These are phyloP conservation scores for Nomada flava DNA, from an alignment of 2,888 invertebrate species.

Conservation along the genomic window DNA sequence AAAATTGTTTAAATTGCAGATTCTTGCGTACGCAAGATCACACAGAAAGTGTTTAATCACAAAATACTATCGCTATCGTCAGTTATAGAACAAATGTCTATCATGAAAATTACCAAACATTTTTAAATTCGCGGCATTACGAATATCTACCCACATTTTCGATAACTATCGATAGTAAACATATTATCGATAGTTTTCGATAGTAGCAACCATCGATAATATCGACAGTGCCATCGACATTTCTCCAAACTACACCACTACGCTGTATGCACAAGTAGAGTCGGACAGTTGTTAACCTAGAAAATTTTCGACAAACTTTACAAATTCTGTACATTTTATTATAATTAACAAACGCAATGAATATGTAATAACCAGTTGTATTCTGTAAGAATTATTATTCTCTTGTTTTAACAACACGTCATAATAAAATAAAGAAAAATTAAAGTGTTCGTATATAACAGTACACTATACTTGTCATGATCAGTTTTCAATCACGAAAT, in stretches of 20 bases:
- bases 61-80: no score
- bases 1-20: no score
- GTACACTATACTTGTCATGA: conserved; percentile 17
- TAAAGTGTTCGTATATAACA: conserved; percentile 1
- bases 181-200: no score
- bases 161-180: no score
- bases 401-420: background rate
- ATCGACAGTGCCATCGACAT: no score
- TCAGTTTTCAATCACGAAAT: conserved; percentile 13
- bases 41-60: no score
- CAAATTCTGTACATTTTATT: conserved; percentile 9
- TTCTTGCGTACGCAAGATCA: no score
- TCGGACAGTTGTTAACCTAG: conserved; percentile 31
- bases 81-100: no score
- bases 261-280: background rate
- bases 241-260: background rate
- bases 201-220: no score
- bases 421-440: conserved; percentile 18
- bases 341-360: conserved; percentile 6
- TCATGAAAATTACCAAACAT: no score
- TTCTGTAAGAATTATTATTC: conserved; percentile 10
- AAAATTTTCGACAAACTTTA: conserved; percentile 2
- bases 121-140: no score
- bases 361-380: conserved; percentile 3
- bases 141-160: no score